Evolutionary conservation across 2,888 invertebrate species (phyloP).

Genomic region (Azorinus chamasolen): DNA sequence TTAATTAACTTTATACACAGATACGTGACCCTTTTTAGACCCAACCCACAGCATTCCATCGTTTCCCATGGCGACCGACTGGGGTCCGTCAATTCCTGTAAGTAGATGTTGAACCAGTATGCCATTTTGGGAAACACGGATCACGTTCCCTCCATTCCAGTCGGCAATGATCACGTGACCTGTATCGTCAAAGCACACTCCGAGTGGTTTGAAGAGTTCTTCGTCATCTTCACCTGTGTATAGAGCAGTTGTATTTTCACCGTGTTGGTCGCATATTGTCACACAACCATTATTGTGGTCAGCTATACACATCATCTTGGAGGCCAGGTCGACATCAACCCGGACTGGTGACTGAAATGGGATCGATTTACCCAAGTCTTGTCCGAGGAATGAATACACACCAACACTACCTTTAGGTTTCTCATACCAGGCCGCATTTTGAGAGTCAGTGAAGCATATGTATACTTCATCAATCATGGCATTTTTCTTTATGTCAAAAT

Average conservation of each 20-base stretch:
- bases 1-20: conserved; percentile 28
- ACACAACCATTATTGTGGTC: conserved; percentile 51
- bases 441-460: conserved; percentile 39
- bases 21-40: conserved; percentile 35
- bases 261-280: conserved; percentile 32
- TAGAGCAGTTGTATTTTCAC: conserved; percentile 25
- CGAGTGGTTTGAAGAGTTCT: conserved; percentile 41
- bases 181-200: conserved; percentile 48
- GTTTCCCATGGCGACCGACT: conserved; percentile 34
- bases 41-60: conserved; percentile 49
- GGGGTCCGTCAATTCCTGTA: conserved; percentile 45
- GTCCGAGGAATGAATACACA: conserved; percentile 22
- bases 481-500: background rate
- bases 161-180: conserved; percentile 53
- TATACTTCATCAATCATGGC: conserved; percentile 38
- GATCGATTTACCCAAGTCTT: conserved; percentile 31
- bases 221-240: conserved; percentile 33
- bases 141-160: conserved; percentile 34
- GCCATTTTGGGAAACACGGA: conserved; percentile 39
- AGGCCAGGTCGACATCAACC: conserved; percentile 21
- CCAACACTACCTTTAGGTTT: conserved; percentile 33
- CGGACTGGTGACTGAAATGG: conserved; percentile 40
- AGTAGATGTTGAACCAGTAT: conserved; percentile 16
- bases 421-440: conserved; percentile 12
- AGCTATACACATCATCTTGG: conserved; percentile 29